phyloP scores from a whole-genome alignment of 2,113 vertebrate species.

The Aspidoscelis tigris region DNA sequence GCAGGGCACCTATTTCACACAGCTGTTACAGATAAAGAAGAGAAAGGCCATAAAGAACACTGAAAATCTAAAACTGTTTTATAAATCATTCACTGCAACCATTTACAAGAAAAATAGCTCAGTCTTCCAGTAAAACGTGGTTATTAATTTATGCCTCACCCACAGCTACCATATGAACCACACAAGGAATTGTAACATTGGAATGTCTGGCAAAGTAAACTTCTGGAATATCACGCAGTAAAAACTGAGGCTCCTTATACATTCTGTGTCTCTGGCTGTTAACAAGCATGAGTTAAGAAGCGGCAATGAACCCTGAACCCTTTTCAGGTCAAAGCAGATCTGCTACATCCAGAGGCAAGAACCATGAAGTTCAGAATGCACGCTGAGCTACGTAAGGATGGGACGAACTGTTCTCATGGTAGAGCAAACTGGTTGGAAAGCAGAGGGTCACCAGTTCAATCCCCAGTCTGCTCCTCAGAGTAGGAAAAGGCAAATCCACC shows the following conservation, averaged over 20 bases:
- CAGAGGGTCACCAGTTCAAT: no score
- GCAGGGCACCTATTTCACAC: background rate
- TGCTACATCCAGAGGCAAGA: no score
- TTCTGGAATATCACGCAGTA: background rate
- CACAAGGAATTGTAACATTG: background rate
- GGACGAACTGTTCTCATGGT: no score
- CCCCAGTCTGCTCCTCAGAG: no score
- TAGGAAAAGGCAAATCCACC: no score
- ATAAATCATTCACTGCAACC: background rate
- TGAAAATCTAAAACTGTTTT: background rate
- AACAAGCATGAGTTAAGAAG: background rate
- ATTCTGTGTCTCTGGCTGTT: background rate
- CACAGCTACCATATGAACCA: background rate
- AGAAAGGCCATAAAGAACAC: background rate
- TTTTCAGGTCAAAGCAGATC: no score
- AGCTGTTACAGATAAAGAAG: background rate
- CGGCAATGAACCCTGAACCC: no score
- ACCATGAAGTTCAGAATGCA: no score
- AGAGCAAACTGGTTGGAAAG: no score
- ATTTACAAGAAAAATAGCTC: background rate
- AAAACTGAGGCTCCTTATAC: background rate
- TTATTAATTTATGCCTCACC: slow-evolving; percentile 8
- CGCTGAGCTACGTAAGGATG: no score
- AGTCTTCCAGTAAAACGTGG: background rate
- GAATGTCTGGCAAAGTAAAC: background rate